These are phyloP conservation scores for Indicator indicator DNA, from an alignment of 2,113 vertebrate genomes.

Conservation along the genomic window DNA sequence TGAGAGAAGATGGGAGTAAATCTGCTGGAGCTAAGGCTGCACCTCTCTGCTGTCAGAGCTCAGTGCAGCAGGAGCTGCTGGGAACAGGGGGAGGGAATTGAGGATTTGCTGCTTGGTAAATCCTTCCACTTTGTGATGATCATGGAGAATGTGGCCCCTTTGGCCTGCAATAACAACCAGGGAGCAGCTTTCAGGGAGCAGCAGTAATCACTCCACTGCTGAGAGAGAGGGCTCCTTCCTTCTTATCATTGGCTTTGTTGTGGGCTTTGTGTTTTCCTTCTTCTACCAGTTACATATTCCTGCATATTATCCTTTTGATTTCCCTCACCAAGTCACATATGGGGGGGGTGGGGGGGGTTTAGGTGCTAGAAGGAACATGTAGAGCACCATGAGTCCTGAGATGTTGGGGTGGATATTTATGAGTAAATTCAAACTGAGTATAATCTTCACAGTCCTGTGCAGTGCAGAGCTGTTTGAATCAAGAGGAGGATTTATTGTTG, in stretches of 20 bases:
- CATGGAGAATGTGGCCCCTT: not conserved
- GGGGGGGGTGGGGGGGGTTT: too few relatives aligned
- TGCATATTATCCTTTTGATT: not conserved
- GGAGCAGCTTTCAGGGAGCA: not conserved
- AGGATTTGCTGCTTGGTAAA: constrained; percentile 46
- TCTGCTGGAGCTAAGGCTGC: not conserved
- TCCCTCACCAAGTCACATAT: not conserved
- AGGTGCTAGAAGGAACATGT: not conserved
- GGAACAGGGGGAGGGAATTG: not conserved
- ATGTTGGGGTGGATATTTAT: not conserved
- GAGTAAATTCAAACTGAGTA: not conserved
- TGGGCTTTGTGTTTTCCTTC: not conserved
- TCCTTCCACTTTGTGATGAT: constrained; percentile 52
- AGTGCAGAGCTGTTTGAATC: not conserved
- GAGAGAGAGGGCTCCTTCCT: not conserved
- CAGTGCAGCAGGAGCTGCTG: not conserved
- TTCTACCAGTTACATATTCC: not conserved
- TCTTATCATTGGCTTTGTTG: not conserved
- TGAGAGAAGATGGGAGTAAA: rapidly evolving
- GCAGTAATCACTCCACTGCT: constrained; percentile 6
- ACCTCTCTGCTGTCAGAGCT: not conserved
- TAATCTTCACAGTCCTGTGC: not conserved
- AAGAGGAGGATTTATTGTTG: constrained; percentile 26
- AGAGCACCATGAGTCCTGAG: not conserved
- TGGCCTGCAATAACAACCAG: not conserved